phyloP scores from a whole-genome alignment of 2,888 invertebrate species.

The Nezara viridula region DNA sequence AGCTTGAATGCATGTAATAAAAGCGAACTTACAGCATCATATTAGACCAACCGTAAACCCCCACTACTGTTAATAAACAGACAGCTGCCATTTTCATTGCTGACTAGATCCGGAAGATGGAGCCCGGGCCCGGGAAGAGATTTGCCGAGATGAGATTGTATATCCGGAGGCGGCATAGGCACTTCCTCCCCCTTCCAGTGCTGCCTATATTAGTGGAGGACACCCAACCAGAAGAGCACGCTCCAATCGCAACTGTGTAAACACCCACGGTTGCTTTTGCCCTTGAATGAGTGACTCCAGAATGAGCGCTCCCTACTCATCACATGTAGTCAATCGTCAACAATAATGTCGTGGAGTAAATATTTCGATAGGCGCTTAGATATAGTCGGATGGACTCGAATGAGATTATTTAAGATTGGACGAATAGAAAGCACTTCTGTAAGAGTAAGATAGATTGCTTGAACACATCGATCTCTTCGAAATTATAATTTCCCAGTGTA shows the following conservation, averaged over 20 bases:
- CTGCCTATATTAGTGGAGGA: conserved; percentile 28
- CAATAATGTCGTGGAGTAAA: background rate
- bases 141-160: conserved; percentile 53
- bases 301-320: background rate
- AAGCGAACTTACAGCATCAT: background rate
- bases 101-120: conserved; percentile 47
- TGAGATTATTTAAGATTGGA: background rate
- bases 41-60: background rate
- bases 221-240: background rate
- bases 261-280: background rate
- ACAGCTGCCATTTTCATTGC: conserved; percentile 49
- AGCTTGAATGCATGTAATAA: background rate
- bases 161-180: conserved; percentile 51
- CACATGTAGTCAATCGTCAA: conserved; percentile 6
- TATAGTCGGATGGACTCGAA: too few relatives aligned
- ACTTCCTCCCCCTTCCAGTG: background rate
- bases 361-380: background rate
- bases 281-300: background rate
- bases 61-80: conserved; percentile 39
- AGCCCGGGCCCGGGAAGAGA: conserved; percentile 18
- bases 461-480: too few relatives aligned
- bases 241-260: background rate
- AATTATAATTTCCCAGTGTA: too few relatives aligned
- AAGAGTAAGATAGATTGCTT: too few relatives aligned
- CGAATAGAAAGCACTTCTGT: background rate